Conservation (phyloP, 2,797 vertebrate species). For the Lithobates pipiens region DNA sequence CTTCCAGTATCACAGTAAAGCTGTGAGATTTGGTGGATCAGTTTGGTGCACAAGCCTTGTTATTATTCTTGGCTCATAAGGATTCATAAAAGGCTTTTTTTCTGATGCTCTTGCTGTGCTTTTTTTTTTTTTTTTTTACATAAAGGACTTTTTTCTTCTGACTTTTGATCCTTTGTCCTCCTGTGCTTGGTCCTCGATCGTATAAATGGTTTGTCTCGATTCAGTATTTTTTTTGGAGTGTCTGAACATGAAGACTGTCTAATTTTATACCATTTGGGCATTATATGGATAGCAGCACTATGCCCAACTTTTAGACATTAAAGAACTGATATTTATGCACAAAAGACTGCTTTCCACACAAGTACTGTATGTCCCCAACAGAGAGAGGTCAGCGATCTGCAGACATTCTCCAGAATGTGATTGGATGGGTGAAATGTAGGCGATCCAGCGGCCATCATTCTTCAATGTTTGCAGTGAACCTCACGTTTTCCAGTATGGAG, state of each 20-base stretch:
- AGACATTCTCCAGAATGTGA: not conserved
- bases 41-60: slow-evolving; percentile 36
- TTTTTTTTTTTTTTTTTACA: slow-evolving; percentile 51
- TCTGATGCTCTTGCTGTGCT: slow-evolving; percentile 31
- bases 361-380: not conserved
- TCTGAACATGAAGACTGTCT: slow-evolving; percentile 19
- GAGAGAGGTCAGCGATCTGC: not conserved
- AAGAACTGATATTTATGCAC: not conserved
- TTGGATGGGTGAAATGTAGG: not conserved
- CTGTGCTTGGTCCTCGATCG: slow-evolving; percentile 40
- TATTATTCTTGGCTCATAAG: slow-evolving; percentile 55
- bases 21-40: slow-evolving; percentile 24
- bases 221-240: not conserved
- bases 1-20: not conserved
- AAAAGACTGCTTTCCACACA: not conserved
- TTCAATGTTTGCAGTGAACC: not conserved
- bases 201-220: slow-evolving; percentile 47
- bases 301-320: not conserved
- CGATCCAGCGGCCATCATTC: not conserved
- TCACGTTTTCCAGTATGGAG: not conserved
- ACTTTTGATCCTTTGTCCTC: slow-evolving; percentile 59
- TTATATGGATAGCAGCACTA: not conserved
- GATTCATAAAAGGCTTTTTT: slow-evolving; percentile 51
- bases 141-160: slow-evolving; percentile 37
- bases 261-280: slow-evolving; percentile 1